Base-by-base conservation (phyloP, 2,888 invertebrate species). In the Latrodectus elegans region DNA sequence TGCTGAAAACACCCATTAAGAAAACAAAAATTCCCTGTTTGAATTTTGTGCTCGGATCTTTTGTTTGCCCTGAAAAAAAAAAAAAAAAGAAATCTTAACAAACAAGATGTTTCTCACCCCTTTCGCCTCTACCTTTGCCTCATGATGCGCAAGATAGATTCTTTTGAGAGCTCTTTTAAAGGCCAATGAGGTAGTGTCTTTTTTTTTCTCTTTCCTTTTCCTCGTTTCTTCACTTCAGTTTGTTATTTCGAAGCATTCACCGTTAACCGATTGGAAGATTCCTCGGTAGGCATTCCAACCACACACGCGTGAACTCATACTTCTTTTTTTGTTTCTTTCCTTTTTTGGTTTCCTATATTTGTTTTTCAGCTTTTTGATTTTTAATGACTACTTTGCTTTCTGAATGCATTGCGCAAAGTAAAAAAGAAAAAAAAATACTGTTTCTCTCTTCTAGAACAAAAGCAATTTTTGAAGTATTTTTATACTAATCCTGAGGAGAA, bases 131-230 rank as follows among this genome's bases (percentile, higher is more conserved):
- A 4, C 60, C 68, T 60, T 68, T 68, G 64, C n/a, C 80, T n/a
- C 64, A 22, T 38, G 83, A 76, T 83, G 49, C 76, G 83, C 75
- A 83, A 83, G 75, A 52, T 6, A 65, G 64, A 71, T 76, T 83
- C 76, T 72, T 71, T 76, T 74, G 52, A 74, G 26, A 60, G 14
- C 60, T 60, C 60, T 10, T n/a, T 15, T 60, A 15, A n/a, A 15
- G 60, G 12, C n/a, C 60, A 15, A 12, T 60, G 60, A 60, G 60
- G 60, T 60, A 15, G 49, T 60, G 8, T 52, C 8, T 70, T 70
- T 11, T 49, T 68, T 64, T 73, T 68, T 3, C 55, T 75, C 49
- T 67, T 38, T 75, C 17, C 64, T 68, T 49, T 26, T 15, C n/a
- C n/a, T 67, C 52, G 12, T 75, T n/a, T 51, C 72, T 38, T 22